These are phyloP conservation scores for Caenorhabditis wallacei DNA, from an alignment of 2,888 invertebrate species.

Conservation along the genomic window DNA sequence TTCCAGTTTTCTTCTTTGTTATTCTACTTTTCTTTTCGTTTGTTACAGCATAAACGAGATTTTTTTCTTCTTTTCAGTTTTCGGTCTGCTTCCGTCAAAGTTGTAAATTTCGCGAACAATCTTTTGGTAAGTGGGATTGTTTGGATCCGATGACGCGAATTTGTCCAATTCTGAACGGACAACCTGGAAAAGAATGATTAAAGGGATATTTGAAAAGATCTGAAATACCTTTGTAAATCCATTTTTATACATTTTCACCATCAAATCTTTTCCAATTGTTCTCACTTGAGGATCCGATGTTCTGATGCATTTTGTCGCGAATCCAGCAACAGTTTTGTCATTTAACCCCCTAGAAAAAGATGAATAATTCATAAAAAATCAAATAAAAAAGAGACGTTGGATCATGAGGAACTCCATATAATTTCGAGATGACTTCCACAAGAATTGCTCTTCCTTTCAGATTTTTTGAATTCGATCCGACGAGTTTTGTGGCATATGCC, in stretches of 20 bases:
- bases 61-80: slow-evolving; percentile 62
- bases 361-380: background rate
- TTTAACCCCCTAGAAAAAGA: slow-evolving; percentile 41
- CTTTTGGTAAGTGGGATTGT: slow-evolving; percentile 65
- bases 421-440: slow-evolving; percentile 41
- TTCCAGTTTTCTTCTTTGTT: slow-evolving; percentile 49
- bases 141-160: slow-evolving; percentile 57
- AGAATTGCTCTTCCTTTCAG: slow-evolving; percentile 61
- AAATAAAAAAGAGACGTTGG: slow-evolving; percentile 15
- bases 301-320: slow-evolving; percentile 63
- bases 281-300: slow-evolving; percentile 59
- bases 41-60: slow-evolving; percentile 65
- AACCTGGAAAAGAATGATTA: slow-evolving; percentile 16
- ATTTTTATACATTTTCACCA: slow-evolving; percentile 58
- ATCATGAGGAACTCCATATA: slow-evolving; percentile 57
- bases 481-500: slow-evolving; percentile 33
- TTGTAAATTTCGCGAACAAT: slow-evolving; percentile 60
- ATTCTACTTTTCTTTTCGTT: slow-evolving; percentile 29
- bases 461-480: slow-evolving; percentile 56
- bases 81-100: slow-evolving; percentile 50
- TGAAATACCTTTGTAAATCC: slow-evolving; percentile 37
- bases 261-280: slow-evolving; percentile 60
- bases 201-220: background rate
- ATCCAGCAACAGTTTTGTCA: slow-evolving; percentile 33
- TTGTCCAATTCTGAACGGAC: slow-evolving; percentile 54